Evolutionary conservation across 2,888 invertebrate species (phyloP).

Genomic region (Dasysyrphus albostriatus): DNA sequence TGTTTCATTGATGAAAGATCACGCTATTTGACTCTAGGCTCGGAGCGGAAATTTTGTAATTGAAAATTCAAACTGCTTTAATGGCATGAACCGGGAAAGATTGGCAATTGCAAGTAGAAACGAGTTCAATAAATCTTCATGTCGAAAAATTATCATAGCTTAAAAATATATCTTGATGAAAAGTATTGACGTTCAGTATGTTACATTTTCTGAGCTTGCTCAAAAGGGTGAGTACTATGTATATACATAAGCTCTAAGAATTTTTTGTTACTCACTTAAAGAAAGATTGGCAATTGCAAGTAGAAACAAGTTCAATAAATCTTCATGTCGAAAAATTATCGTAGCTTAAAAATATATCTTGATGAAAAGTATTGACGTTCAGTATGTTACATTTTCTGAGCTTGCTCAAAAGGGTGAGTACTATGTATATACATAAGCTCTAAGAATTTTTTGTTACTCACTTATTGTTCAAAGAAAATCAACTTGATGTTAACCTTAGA

Average conservation of each 20-base stretch:
- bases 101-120: neutral
- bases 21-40: slow-evolving; percentile 2
- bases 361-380: neutral
- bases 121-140: neutral
- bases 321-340: neutral
- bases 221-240: neutral
- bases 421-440: neutral
- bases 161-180: neutral
- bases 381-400: neutral
- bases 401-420: neutral
- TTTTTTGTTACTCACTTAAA: no score
- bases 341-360: neutral
- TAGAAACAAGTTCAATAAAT: neutral
- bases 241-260: no score
- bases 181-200: neutral
- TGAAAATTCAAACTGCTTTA: slow-evolving; percentile 8
- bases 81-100: neutral
- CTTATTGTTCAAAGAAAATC: no score
- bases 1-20: slow-evolving; percentile 24
- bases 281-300: neutral
- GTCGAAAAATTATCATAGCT: neutral
- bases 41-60: slow-evolving; percentile 3
- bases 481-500: no score
- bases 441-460: no score
- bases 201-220: neutral